Evolutionary conservation across 2,888 invertebrate species (phyloP), one percentile per base, ranked within the genome.

Genomic region (Steinernema carpocapsae): DNA sequence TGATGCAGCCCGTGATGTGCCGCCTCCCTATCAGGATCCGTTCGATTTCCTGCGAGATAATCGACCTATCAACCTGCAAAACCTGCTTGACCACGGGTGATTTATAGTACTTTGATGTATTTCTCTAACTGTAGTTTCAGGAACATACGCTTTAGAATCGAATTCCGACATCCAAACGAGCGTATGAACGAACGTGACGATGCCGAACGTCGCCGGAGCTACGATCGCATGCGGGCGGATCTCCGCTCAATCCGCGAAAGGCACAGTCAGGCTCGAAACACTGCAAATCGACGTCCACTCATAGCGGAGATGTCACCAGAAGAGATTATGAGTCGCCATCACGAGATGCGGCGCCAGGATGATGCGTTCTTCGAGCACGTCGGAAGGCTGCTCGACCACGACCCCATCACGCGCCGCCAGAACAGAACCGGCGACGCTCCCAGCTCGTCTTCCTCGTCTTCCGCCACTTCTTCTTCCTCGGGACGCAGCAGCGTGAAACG

Each of bases 361-460:
- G 17, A 26, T 12, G 64, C 22, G 10, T 64, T 64, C 64, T 64
- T 64, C 64, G 37, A 37, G 37, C 37, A 37, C 37, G 37, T 37
- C 37, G 37, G 37, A 3, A 3, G 37, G 10, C 24, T 64, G 32
- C 14, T 17, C 14, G 29, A 29, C 32, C 29, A 64, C 2, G 64
- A 32, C 1, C 64, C 64, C 17, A 19, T 64, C 10, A 29, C 7
- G 17, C 64, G 64, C 32, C 64, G 64, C 29, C 64, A 17, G 32
- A 64, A 29, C 37, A 29, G 24, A 17, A 64, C 29, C 37, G 26
- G 64, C 37, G 64, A 64, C 17, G 64, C 26, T 17, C 64, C 14
- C 17, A 32, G 64, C 37, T 64, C 64, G 14, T 64, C 64, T 17
- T 64, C 64, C 17, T 64, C 64, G 10, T 64, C 64, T 17, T 64